Evolutionary conservation across 2,113 vertebrate species (phyloP).

Genomic region (Pterocles burchelli): DNA sequence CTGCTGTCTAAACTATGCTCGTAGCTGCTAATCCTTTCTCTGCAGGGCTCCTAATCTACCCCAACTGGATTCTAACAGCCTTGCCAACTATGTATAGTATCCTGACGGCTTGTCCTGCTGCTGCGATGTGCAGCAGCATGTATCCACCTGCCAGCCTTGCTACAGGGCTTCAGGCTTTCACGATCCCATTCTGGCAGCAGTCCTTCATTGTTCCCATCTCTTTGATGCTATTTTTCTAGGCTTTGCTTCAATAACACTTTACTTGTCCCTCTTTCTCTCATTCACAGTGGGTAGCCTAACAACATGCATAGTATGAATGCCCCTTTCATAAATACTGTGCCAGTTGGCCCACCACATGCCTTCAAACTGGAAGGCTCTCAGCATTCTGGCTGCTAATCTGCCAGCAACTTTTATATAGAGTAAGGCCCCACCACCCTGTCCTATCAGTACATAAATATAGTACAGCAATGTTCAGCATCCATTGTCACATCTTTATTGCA

Average conservation of each 20-base stretch:
- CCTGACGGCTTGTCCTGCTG: slow-evolving; percentile 37
- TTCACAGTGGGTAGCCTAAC: slow-evolving; percentile 31
- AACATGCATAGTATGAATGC: not conserved
- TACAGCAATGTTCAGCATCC: not conserved
- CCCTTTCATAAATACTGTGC: not conserved
- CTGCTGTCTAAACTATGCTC: not conserved
- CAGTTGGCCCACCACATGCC: slow-evolving; percentile 21
- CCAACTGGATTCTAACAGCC: slow-evolving; percentile 42
- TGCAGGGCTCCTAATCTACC: slow-evolving; percentile 33
- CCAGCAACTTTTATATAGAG: not conserved
- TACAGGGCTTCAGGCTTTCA: slow-evolving; percentile 34
- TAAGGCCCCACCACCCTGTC: not conserved
- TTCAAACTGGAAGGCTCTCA: slow-evolving; percentile 28
- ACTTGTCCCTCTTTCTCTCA: slow-evolving; percentile 15
- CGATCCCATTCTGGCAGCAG: not conserved
- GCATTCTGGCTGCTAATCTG: slow-evolving; percentile 5
- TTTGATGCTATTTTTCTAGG: slow-evolving; percentile 49
- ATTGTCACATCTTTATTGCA: not conserved
- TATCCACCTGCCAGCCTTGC: slow-evolving; percentile 32
- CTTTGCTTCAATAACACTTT: slow-evolving; percentile 42
- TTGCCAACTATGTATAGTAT: slow-evolving; percentile 21
- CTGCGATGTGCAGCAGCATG: slow-evolving; percentile 24
- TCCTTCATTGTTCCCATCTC: not conserved
- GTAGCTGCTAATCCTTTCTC: slow-evolving; percentile 44
- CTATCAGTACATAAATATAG: not conserved